Evolutionary conservation across 1,140 invertebrate genomes (phyloP).

Genomic region (Chlorops oryzae): DNA sequence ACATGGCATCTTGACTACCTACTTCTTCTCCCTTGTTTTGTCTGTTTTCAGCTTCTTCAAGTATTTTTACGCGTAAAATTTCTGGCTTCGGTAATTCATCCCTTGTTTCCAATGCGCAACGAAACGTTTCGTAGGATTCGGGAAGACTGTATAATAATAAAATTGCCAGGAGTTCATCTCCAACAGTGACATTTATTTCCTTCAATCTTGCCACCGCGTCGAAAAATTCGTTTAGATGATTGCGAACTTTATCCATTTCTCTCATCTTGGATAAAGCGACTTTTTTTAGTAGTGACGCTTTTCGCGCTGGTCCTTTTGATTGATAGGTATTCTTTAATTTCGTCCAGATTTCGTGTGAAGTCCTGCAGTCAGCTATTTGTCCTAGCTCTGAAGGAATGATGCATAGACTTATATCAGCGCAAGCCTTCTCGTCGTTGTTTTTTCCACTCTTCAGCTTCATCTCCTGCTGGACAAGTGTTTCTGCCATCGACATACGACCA

Average conservation of each 20-base stretch:
- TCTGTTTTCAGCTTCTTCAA: neutral
- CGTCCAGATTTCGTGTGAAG: constrained; percentile 18
- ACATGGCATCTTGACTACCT: constrained; percentile 2
- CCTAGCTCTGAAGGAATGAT: constrained; percentile 14
- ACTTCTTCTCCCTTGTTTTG: neutral
- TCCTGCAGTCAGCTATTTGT: too few relatives aligned
- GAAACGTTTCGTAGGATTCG: constrained; percentile 25
- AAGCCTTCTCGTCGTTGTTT: too few relatives aligned
- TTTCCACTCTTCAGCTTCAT: too few relatives aligned
- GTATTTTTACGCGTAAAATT: constrained; percentile 7
- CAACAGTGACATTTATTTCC: constrained; percentile 16
- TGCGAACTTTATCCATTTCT: constrained; percentile 16
- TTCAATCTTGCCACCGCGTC: too few relatives aligned
- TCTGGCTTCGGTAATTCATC: constrained; percentile 18
- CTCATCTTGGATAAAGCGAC: constrained; percentile 14
- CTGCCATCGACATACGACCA: too few relatives aligned
- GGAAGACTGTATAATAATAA: constrained; percentile 30
- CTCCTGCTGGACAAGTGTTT: too few relatives aligned
- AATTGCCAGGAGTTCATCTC: constrained; percentile 22
- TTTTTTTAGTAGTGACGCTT: constrained; percentile 21
- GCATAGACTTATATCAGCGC: constrained; percentile 12
- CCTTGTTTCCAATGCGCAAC: constrained; percentile 27
- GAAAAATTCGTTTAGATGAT: too few relatives aligned
- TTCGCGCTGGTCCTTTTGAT: constrained; percentile 24
- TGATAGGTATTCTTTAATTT: constrained; percentile 15